phyloP scores from a whole-genome alignment of 1,140 invertebrate species.

The Samia ricini region DNA sequence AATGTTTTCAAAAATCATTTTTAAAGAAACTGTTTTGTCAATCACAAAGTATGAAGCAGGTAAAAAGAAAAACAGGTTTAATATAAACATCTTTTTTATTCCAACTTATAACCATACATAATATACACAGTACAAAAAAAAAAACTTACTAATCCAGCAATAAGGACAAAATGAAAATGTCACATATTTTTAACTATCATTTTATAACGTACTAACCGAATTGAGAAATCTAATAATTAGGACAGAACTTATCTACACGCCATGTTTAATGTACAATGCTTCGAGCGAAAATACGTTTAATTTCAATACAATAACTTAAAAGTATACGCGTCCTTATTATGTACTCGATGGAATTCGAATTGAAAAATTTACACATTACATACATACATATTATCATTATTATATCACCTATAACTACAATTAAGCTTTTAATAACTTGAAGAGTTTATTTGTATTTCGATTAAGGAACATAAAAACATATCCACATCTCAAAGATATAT shows the following conservation, averaged over 20 bases:
- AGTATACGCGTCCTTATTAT: slow-evolving; percentile 74
- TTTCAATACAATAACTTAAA: slow-evolving; percentile 75
- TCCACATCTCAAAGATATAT: slow-evolving; percentile 67
- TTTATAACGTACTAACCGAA: slow-evolving; percentile 71
- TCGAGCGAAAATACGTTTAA: slow-evolving; percentile 74
- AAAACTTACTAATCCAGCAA: slow-evolving; percentile 75
- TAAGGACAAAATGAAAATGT: slow-evolving; percentile 75
- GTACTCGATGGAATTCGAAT: slow-evolving; percentile 77
- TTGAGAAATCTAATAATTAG: slow-evolving; percentile 74
- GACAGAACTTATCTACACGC: slow-evolving; percentile 75
- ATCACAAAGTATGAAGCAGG: background rate
- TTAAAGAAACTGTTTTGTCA: too few relatives aligned
- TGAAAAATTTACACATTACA: slow-evolving; percentile 76
- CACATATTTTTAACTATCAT: slow-evolving; percentile 65
- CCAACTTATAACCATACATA: slow-evolving; percentile 79
- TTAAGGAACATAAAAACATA: slow-evolving; percentile 76
- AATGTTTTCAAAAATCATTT: too few relatives aligned
- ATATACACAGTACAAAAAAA: slow-evolving; percentile 80
- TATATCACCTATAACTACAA: slow-evolving; percentile 72
- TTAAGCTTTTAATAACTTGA: slow-evolving; percentile 71
- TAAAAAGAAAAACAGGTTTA: slow-evolving; percentile 52
- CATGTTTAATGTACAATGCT: slow-evolving; percentile 75
- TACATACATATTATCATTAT: slow-evolving; percentile 76
- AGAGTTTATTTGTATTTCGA: slow-evolving; percentile 74
- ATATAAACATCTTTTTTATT: slow-evolving; percentile 80